Evolutionary conservation across 2,888 invertebrate species (phyloP), one percentile per base, ranked within the genome.

Genomic region (Trilocha varians): DNA sequence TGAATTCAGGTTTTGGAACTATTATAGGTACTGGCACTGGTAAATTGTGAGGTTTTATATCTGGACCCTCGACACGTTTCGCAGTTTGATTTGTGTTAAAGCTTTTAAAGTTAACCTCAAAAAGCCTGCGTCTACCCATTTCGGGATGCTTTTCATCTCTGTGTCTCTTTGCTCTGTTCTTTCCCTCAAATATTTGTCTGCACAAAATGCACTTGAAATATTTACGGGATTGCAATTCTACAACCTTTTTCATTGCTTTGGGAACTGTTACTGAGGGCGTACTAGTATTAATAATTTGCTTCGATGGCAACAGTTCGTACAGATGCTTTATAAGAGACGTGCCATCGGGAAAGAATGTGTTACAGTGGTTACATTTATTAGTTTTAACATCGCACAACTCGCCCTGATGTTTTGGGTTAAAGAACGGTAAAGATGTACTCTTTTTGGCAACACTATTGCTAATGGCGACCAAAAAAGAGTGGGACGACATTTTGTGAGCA

Each of bases 401-500:
- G 25, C 25, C 25, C 3, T 11, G 25, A 11, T 2, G 3, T 11
- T 25, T 3, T 11, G 6, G n/a, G n/a, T n/a, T n/a, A n/a, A n/a
- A 6, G 25, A 11, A 5, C 25, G 4, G 25, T 2, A 11, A 6
- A 11, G 25, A 3, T 11, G 25, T 25, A 11, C 25, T 25, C 25
- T 25, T 55, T 45, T 59, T 55, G 5, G 43, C 5, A 3, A 52
- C 59, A 38, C 46, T 46, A 36, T 62, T 55, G 11, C 38, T 35
- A 0, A 53, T 41, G 0, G 70, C 66, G 0, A 74, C 52, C 6
- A 76, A 16, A 11, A 65, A 66, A 0, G 75, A 76, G 41, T 76
- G 76, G 0, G 52, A 57, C 0, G 45, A 32, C 67, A 68, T 74
- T 5, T 70, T 73, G 18, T 76, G 76, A 0, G 65, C 60, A 34